Evolutionary conservation across 1,140 invertebrate species (phyloP), one percentile per base, ranked within the genome.

Genomic region (Paramacrobiotus metropolitanus): DNA sequence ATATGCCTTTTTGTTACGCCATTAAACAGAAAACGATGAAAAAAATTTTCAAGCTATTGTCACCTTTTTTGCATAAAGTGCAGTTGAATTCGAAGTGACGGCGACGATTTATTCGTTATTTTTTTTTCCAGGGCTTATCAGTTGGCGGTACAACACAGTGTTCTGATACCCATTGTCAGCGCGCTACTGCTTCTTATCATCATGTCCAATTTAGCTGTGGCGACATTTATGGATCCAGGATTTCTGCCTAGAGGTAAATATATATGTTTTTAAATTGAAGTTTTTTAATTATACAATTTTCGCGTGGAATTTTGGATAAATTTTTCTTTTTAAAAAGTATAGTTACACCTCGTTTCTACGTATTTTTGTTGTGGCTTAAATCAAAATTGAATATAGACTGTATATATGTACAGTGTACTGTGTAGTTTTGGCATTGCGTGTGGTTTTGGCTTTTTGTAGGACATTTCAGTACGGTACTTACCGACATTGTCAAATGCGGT

Each of bases 171-270:
- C 66, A 83, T 87, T 65, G 83, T 84, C 70, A 88, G 97, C 79
- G 89, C 83, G 65, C 81, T 96, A 66, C 83, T 98, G 67, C 89
- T 91, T 65, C 83, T 97, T 73, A 92, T 96, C 78, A 91, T 97
- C 66, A 76, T 98, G 73, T 86, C 90, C 71, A 98, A 98, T 80
- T 95, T 98, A 75, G 87, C 88, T 66, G 77, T 97, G 72, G 92
- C 94, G 65, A 97, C 92, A 66, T 96, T 96, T 74, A 96, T 97
- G 88, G 92, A 99, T 77, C 94, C 94, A 67, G 94, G 94, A 72
- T 83, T 93, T 66, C 95, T 96, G 80, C 92, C 92, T 69, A 92
- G 88, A 85, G 90, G 91, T 95, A 79, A 15, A 24, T n/a, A n/a
- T n/a, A n/a, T n/a, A n/a, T n/a, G n/a, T n/a, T n/a, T n/a, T n/a